Evolutionary conservation across 1,140 invertebrate species (phyloP).

Genomic region (Drosophila nigrodunni): DNA sequence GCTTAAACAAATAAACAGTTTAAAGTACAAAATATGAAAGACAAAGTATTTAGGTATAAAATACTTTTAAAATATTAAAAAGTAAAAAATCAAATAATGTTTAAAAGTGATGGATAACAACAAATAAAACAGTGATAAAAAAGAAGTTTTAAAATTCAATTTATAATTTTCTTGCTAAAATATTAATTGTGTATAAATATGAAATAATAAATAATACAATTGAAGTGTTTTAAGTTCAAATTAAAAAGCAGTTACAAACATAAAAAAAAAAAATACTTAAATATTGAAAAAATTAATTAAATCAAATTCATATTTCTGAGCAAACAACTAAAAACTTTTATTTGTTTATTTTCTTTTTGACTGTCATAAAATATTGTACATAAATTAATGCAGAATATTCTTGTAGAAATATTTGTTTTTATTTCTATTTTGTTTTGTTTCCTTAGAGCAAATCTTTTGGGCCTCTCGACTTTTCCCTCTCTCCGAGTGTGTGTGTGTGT

Average conservation of each 20-base stretch:
- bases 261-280: not conserved
- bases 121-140: not conserved
- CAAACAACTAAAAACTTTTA: constrained; percentile 4
- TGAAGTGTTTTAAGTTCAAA: too few species aligned
- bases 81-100: not conserved
- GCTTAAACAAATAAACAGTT: too few species aligned
- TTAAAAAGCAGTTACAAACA: not conserved
- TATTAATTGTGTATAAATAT: not conserved
- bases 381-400: constrained; percentile 21
- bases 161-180: not conserved
- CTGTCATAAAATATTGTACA: constrained; percentile 3
- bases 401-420: constrained; percentile 14
- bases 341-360: constrained; percentile 22
- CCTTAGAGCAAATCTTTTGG: constrained; percentile 5
- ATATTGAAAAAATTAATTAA: not conserved
- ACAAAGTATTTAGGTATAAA: too few species aligned
- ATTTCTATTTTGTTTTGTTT: constrained; percentile 19
- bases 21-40: too few species aligned
- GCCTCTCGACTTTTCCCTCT: not conserved
- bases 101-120: not conserved
- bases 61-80: not conserved
- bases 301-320: not conserved
- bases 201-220: not conserved
- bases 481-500: not conserved
- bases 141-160: not conserved